Percentiles rank a stretch among this genome's conserved stretches.
Conservation (phyloP, 2,888 invertebrate genomes). For the Cerastis rubricosa region DNA sequence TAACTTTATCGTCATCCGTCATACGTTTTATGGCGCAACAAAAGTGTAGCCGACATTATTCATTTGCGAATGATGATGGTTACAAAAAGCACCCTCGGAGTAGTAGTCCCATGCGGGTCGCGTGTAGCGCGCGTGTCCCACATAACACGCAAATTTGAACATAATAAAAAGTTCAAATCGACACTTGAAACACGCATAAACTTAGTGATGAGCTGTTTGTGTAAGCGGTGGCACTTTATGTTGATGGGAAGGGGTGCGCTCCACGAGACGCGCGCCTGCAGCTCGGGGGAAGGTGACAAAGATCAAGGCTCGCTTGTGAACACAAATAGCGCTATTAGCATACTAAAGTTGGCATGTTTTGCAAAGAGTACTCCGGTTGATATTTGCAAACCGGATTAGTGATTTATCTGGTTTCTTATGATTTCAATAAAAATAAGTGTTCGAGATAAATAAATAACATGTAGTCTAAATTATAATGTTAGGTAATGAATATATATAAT, state of each 20-base stretch:
- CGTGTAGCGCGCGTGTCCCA: slow-evolving; percentile 88
- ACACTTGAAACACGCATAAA: slow-evolving; percentile 79
- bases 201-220: slow-evolving; percentile 76
- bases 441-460: slow-evolving; percentile 38
- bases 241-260: slow-evolving; percentile 74
- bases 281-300: slow-evolving; percentile 82
- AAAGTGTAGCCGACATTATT: slow-evolving; percentile 69
- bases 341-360: slow-evolving; percentile 77
- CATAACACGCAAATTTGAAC: slow-evolving; percentile 86
- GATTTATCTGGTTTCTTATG: slow-evolving; percentile 66
- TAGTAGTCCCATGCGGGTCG: slow-evolving; percentile 85
- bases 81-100: slow-evolving; percentile 74
- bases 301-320: slow-evolving; percentile 76
- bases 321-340: slow-evolving; percentile 81
- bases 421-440: slow-evolving; percentile 62
- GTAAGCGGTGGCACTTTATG: slow-evolving; percentile 67
- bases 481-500: neutral
- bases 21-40: slow-evolving; percentile 73
- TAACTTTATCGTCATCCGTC: slow-evolving; percentile 70
- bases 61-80: slow-evolving; percentile 79
- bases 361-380: slow-evolving; percentile 82
- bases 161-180: slow-evolving; percentile 81
- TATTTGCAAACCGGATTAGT: slow-evolving; percentile 83
- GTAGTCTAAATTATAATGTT: slow-evolving; percentile 10
- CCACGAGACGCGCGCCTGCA: slow-evolving; percentile 4